Evolutionary conservation across 2,797 vertebrate species (phyloP).

Genomic region (Poliocrania exsul): DNA sequence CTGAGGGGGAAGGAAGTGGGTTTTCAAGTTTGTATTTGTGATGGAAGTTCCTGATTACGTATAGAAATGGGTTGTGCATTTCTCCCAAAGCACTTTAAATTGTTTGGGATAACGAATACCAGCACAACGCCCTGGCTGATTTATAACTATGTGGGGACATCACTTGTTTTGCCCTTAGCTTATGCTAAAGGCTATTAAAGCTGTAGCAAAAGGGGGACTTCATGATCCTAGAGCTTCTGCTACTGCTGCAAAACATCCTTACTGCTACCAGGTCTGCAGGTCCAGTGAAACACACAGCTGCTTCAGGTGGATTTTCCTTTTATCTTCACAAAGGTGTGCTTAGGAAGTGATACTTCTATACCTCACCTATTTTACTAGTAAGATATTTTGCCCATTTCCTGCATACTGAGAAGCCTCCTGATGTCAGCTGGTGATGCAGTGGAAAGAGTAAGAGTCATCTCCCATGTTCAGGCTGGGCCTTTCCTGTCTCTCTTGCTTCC

Average conservation of each 20-base stretch:
- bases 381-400: background rate
- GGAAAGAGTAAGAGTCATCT: constrained; percentile 3
- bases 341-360: background rate
- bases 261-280: background rate
- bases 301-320: background rate
- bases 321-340: background rate
- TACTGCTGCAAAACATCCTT: background rate
- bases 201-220: background rate
- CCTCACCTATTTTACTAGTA: background rate
- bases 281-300: accelerated
- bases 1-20: background rate
- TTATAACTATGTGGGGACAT: background rate
- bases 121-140: background rate
- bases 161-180: background rate
- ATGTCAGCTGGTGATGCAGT: constrained; percentile 9
- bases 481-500: constrained; percentile 30
- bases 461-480: background rate
- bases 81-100: background rate
- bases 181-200: background rate
- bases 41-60: background rate
- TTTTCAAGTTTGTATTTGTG: background rate
- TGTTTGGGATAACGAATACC: background rate
- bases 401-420: constrained; percentile 43
- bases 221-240: background rate
- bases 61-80: background rate